Evolutionary conservation across 2,797 vertebrate genomes (phyloP).

Genomic region (Oreochromis grahami): DNA sequence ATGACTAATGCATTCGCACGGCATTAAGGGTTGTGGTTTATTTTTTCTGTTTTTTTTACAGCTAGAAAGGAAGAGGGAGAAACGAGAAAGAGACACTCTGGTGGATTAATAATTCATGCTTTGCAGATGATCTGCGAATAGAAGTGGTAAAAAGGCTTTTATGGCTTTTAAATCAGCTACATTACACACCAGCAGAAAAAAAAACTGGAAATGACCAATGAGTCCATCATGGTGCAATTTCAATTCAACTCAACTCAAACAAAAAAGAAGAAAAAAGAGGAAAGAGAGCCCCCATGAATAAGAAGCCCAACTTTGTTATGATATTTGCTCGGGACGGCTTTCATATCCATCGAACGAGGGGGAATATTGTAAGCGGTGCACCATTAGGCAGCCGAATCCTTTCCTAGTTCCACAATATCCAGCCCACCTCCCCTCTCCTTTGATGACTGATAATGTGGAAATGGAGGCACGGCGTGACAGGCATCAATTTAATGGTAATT

Average conservation of each 20-base stretch:
- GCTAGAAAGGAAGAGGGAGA: constrained; percentile 21
- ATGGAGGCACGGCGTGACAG: constrained; percentile 31
- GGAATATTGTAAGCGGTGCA: constrained; percentile 27
- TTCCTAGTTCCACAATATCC: constrained; percentile 31
- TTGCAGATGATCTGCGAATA: constrained; percentile 74
- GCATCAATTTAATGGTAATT: constrained; percentile 60
- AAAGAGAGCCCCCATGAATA: constrained; percentile 28
- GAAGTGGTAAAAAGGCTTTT: constrained; percentile 70
- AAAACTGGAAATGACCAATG: constrained; percentile 25
- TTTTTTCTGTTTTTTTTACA: constrained; percentile 16
- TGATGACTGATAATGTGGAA: constrained; percentile 59
- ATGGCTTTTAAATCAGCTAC: constrained; percentile 61
- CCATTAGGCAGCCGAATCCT: constrained; percentile 41
- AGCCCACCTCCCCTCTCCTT: background rate
- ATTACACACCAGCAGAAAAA: constrained; percentile 30
- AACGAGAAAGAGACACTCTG: constrained; percentile 35
- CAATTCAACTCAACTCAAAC: constrained; percentile 1
- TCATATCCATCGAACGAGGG: constrained; percentile 29
- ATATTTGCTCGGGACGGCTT: constrained; percentile 35
- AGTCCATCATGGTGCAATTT: constrained; percentile 33
- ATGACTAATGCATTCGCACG: constrained; percentile 42
- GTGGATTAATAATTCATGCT: constrained; percentile 73
- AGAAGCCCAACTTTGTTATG: constrained; percentile 35
- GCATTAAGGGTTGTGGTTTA: constrained; percentile 30
- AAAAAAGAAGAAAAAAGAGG: constrained; percentile 8